Conservation (phyloP, 2,797 vertebrate genomes). For the Melanotaenia pygmaea region DNA sequence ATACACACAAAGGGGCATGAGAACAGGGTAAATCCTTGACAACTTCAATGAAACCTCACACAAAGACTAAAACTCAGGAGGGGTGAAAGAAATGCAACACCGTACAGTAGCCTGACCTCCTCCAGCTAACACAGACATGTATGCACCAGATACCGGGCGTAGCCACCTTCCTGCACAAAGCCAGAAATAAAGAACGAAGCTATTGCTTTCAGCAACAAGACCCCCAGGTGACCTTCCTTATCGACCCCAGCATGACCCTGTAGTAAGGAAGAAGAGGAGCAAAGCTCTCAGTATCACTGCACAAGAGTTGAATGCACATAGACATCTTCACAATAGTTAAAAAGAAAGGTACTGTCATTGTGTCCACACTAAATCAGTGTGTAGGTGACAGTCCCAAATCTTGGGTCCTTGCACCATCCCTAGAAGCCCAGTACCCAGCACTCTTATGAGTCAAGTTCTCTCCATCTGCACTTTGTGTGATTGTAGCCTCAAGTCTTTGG, state of each 20-base stretch:
- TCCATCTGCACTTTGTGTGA: conserved; percentile 50
- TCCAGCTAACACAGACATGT: conserved; percentile 75
- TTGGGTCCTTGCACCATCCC: conserved; percentile 53
- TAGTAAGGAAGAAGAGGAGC: conserved; percentile 68
- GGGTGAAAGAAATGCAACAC: conserved; percentile 79
- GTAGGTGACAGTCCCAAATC: conserved; percentile 62
- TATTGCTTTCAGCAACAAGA: conserved; percentile 82
- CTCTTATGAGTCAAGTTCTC: conserved; percentile 62
- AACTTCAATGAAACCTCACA: conserved; percentile 79
- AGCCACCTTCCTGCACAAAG: conserved; percentile 76
- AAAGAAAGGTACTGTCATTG: conserved; percentile 69
- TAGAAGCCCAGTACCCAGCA: conserved; percentile 50
- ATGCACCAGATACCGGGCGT: conserved; percentile 82
- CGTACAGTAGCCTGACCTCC: conserved; percentile 79
- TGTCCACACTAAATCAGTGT: conserved; percentile 72
- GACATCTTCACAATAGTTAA: conserved; percentile 68
- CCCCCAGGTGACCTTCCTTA: conserved; percentile 79
- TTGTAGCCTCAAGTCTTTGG: conserved; percentile 70
- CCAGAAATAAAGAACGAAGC: conserved; percentile 77
- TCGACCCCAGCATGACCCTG: conserved; percentile 80
- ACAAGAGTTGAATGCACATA: conserved; percentile 69
- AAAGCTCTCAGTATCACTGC: conserved; percentile 64
- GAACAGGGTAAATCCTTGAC: conserved; percentile 77
- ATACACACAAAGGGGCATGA: conserved; percentile 68
- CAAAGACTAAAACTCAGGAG: conserved; percentile 76